Conservation (phyloP, 30 jellyfish, hydroid and myxozoan genomes). For the Chrysaora quinquecirrha region DNA sequence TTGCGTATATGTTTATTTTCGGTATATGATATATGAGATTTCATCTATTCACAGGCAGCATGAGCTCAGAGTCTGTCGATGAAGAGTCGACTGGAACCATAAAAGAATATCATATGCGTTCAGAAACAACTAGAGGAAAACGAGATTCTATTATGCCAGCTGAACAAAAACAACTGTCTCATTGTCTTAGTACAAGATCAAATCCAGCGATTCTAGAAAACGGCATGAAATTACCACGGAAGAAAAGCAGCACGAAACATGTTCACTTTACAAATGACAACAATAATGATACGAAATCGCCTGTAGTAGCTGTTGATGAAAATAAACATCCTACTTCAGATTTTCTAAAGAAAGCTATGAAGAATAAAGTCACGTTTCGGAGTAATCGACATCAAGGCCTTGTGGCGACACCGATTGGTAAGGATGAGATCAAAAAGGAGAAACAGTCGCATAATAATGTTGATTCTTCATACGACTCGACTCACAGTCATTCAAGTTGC, state of each 20-base stretch:
- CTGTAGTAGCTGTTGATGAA: no score
- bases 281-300: no score
- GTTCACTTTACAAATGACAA: neutral
- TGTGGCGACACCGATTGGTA: neutral
- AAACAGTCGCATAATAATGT: neutral
- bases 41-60: neutral
- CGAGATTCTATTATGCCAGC: neutral
- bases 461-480: conserved; percentile 30
- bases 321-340: neutral
- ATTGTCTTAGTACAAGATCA: neutral
- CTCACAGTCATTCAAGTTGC: conserved; percentile 66
- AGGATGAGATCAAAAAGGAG: neutral
- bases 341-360: neutral
- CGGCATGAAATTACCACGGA: neutral
- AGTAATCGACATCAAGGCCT: neutral
- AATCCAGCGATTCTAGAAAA: neutral
- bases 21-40: no score
- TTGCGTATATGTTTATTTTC: no score
- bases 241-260: neutral
- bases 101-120: neutral
- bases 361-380: neutral
- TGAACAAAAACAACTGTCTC: neutral
- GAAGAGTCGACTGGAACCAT: neutral
- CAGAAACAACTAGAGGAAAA: neutral
- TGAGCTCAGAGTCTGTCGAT: neutral